Evolutionary conservation across 2,113 vertebrate genomes (phyloP), one percentile per base, ranked within the genome.

Genomic region (Reinhardtius hippoglossoides): DNA sequence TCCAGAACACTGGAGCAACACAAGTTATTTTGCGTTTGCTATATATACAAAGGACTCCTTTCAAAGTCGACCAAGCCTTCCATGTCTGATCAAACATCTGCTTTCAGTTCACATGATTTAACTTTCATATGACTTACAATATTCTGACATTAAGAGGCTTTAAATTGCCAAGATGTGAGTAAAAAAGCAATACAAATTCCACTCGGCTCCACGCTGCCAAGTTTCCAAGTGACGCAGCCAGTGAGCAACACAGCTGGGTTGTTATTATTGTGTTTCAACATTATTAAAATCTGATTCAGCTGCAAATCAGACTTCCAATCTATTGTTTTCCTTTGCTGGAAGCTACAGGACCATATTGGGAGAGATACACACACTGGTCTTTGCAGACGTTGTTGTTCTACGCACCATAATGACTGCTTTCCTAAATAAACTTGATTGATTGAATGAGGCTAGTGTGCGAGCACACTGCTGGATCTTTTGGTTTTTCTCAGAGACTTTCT

Each of bases 201-300:
- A 60, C 48, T 59, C 20, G 14, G 35, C 13, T 55, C 70, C 68
- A 68, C 44, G 48, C 3, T 55, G 80, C 78, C 73, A 88, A 86
- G 71, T 85, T 89, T 89, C 85, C 83, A 66, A 62, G 59, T 82
- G 78, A 87, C 75, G 71, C 52, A 55, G 81, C 46, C 76, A 79
- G 54, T 16, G 37, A 73, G 63, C 58, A 67, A 40, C n/a, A n/a
- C 6, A 81, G 40, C 71, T 5, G 6, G 0, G 18, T 50, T 14
- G 71, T 77, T 81, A 65, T 81, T 81, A 37, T 58, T 63, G 59
- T 15, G 44, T 64, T 83, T 52, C 5, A 26, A 68, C 3, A 16
- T 74, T 31, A 61, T 79, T 86, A 75, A 57, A 73, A 78, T 31
- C 23, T 31, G 52, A 70, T 80, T 61, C 56, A 50, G 66, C 37